A percentile compares a stretch with the other conserved stretches of the same genome.
Evolutionary conservation across 2,888 invertebrate species (phyloP).

Genomic region (Harpagoxenus sublaevis): DNA sequence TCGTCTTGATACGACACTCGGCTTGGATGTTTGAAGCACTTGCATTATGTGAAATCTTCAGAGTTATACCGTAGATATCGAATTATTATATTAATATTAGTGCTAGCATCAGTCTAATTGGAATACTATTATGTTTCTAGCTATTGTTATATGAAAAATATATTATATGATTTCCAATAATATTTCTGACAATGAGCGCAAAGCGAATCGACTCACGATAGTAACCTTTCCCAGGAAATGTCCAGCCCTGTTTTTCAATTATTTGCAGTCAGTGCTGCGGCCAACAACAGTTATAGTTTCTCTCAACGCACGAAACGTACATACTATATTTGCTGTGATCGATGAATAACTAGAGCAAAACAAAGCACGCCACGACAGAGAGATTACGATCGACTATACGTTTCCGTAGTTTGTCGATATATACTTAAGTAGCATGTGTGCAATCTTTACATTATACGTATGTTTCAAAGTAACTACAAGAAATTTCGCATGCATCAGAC

Average conservation of each 20-base stretch:
- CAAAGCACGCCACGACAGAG: conserved; percentile 25
- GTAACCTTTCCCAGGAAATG: background rate
- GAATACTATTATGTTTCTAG: background rate
- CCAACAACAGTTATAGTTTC: background rate
- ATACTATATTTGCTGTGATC: conserved; percentile 26
- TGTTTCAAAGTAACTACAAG: background rate
- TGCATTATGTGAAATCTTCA: background rate
- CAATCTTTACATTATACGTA: background rate
- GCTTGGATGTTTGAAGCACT: background rate
- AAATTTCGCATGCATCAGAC: background rate
- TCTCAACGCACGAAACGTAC: background rate
- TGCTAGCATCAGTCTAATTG: background rate
- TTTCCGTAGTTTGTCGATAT: conserved; percentile 12
- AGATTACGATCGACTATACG: conserved; percentile 19
- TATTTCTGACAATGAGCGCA: background rate
- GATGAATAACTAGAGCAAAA: conserved; percentile 49
- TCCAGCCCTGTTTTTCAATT: conserved; percentile 7
- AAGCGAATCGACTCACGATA: background rate
- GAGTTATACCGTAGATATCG: background rate
- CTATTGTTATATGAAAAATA: background rate
- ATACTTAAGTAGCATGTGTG: background rate
- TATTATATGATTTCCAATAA: background rate
- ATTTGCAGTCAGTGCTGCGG: conserved; percentile 2
- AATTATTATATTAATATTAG: background rate
- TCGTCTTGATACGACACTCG: background rate